Evolutionary conservation across 2,888 invertebrate genomes (phyloP), one percentile per base, ranked within the genome.

Genomic region (Athalia rosae): DNA sequence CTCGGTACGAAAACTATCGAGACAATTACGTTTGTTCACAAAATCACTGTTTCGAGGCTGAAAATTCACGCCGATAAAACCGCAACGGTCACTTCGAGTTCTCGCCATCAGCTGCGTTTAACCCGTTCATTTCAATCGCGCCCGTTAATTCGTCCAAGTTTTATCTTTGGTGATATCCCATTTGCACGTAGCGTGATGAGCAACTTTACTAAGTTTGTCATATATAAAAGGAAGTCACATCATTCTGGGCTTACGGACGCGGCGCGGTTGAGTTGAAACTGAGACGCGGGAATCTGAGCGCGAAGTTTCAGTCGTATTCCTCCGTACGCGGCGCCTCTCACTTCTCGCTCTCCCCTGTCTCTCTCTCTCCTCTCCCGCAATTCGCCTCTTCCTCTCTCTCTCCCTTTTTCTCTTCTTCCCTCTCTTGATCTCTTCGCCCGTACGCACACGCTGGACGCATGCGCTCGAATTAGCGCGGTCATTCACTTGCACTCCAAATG

Each of bases 221-320:
- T 64, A 8, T 11, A 45, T 64, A 9, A 47, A 58, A 71, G 71
- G 43, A 28, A 58, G 74, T 61, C 47, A 74, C 74, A 74, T 74
- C 61, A 74, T 74, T 62, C 80, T 80, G 81, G 79, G 77, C 79
- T 67, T 71, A 81, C 80, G 80, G 84, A 84, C 81, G 82, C 85
- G 86, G 84, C 86, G 85, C 28, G 28, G 83, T 84, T 82, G 28
- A 28, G 83, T 84, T 82, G 82, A 82, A 84, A 87, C 86, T 87
- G 86, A 86, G 81, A 79, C 82, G 77, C 69, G 69, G 69, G 77
- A 77, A 77, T 77, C 77, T 50, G 47, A 43, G 8, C 74, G 74
- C 61, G 48, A 74, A 74, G 61, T 74, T 62, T 74, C 74, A 28
- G 47, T 48, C 47, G 59, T 47, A 28, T 28, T 15, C 61, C 56